Conservation (phyloP, 2,113 vertebrate genomes). For the Axis porcinus region DNA sequence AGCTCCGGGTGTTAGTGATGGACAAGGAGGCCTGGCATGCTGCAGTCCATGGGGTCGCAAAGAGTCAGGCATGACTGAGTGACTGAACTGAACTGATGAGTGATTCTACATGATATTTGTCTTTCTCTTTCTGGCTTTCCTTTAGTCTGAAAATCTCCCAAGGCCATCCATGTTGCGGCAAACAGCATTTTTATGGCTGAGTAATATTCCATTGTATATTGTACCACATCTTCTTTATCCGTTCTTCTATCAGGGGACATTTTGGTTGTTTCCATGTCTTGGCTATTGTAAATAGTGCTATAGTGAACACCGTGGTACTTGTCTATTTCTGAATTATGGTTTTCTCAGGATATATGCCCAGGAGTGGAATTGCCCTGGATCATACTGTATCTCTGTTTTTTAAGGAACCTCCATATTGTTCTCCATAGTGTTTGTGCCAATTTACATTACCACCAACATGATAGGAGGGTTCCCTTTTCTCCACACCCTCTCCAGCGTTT, state of each 20-base stretch:
- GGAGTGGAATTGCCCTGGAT: not conserved
- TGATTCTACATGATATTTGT: not conserved
- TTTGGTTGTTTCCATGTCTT: not conserved
- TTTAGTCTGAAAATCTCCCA: not conserved
- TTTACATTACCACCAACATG: not conserved
- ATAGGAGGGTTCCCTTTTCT: not conserved
- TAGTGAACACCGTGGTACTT: not conserved
- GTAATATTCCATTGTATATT: not conserved
- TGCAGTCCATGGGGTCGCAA: accelerated
- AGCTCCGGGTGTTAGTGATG: not conserved
- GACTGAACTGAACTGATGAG: not conserved
- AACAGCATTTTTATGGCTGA: not conserved
- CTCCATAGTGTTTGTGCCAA: not conserved
- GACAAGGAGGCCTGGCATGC: not conserved
- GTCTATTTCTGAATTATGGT: not conserved
- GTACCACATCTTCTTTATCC: not conserved
- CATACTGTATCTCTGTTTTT: not conserved
- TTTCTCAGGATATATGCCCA: not conserved
- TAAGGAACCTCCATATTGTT: not conserved
- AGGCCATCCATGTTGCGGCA: not conserved
- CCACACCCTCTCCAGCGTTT: not conserved
- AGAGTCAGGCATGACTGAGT: not conserved
- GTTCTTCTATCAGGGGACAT: not conserved
- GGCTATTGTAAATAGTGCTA: not conserved
- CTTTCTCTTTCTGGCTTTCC: not conserved